A percentile compares a stretch with the other conserved stretches of the same genome.
Evolutionary conservation across 1,140 invertebrate species (phyloP).

Genomic region (Mercenaria mercenaria): DNA sequence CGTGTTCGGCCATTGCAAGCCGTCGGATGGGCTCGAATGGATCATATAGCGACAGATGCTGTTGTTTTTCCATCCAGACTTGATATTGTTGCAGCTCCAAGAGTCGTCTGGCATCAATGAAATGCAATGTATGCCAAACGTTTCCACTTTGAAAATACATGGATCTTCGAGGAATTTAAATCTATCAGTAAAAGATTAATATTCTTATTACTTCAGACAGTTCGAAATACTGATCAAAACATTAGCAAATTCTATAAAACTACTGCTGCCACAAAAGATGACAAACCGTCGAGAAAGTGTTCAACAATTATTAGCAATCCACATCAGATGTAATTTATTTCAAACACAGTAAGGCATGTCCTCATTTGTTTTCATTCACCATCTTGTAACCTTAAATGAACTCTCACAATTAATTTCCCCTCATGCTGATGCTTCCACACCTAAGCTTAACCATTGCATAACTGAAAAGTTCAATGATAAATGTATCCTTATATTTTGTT

Average conservation of each 20-base stretch:
- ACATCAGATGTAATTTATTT: too few species aligned
- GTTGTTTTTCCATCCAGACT: slow-evolving; percentile 48
- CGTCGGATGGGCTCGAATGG: slow-evolving; percentile 5
- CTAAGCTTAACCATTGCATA: too few species aligned
- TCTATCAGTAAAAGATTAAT: too few species aligned
- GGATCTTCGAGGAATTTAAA: not conserved
- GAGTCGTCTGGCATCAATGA: slow-evolving; percentile 29
- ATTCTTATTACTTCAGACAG: not conserved
- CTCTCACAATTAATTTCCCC: too few species aligned
- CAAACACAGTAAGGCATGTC: too few species aligned
- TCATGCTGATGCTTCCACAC: too few species aligned
- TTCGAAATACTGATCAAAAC: not conserved
- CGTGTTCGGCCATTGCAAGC: not conserved
- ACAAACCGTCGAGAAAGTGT: not conserved
- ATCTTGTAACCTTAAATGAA: too few species aligned
- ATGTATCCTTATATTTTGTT: not conserved
- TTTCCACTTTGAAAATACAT: slow-evolving; percentile 33
- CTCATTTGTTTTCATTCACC: too few species aligned
- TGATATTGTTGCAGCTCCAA: slow-evolving; percentile 45
- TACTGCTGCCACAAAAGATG: not conserved
- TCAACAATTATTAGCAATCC: too few species aligned
- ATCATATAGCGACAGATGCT: not conserved
- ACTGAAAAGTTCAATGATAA: too few species aligned
- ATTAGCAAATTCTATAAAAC: not conserved
- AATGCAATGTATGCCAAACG: slow-evolving; percentile 24